Evolutionary conservation across 2,888 invertebrate genomes (phyloP), one percentile per base, ranked within the genome.

Genomic region (Julus scanicus): DNA sequence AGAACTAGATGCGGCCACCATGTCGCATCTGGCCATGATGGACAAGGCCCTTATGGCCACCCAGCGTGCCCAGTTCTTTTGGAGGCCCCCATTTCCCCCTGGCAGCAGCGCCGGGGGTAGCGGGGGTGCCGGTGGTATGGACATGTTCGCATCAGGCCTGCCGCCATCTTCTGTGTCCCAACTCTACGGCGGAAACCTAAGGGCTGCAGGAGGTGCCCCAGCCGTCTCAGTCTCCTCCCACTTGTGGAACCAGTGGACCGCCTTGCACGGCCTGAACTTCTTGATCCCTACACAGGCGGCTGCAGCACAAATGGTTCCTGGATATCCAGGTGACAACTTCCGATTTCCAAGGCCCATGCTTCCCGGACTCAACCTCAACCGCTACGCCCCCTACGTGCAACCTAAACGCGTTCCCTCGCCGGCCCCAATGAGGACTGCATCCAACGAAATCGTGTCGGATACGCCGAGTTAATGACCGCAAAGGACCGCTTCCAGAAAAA

Each of bases 201-300:
- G 48, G n/a, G 83, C 44, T 17, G 29, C 39, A 2, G 84, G 83
- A 1, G 84, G 87, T n/a, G 20, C 29, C 6, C 57, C 87, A 2
- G 20, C 63, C 13, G 89, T 90, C 84, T 91, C 92, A 15, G 29
- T 86, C 87, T 86, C 89, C 44, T 49, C 88, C 39, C 57, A 93
- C 80, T 92, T 95, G 57, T 95, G 95, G 95, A 95, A 95, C 88
- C 95, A 95, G 91, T 95, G 95, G 95, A 95, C 95, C 11, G 95
- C 95, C 90, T 91, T 91, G 84, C 91, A 91, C 88, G 90, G 90
- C 86, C 90, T 95, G 86, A 95, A 95, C 84, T 94, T 95, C 37
- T 37, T 88, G 1, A 94, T 95, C 89, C 91, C 95, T 80, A 92
- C 95, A 86, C 39, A 88, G 95, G 87, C 95, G 95, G 90, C 44